Evolutionary conservation across 2,113 vertebrate species (phyloP).

Genomic region (Psettodes erumei): DNA sequence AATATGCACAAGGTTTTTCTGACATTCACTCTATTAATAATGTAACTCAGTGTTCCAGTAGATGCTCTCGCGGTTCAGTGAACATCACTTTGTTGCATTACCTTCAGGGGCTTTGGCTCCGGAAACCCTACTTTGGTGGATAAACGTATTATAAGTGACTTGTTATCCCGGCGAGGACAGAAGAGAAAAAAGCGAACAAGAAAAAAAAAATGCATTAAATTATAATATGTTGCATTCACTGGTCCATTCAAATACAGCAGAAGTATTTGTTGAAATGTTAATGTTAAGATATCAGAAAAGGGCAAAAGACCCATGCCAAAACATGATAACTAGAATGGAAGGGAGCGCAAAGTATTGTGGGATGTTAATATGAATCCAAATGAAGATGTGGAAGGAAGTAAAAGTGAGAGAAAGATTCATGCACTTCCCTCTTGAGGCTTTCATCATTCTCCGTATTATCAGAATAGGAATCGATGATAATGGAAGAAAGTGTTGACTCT

Average conservation of each 20-base stretch:
- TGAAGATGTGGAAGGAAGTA: not conserved
- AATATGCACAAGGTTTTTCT: slow-evolving; percentile 32
- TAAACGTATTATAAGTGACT: slow-evolving; percentile 32
- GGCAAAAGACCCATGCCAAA: not conserved
- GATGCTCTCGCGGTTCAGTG: slow-evolving; percentile 46
- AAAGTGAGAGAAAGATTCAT: not conserved
- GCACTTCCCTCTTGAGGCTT: not conserved
- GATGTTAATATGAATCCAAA: not conserved
- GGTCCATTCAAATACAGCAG: not conserved
- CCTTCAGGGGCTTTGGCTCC: slow-evolving; percentile 31
- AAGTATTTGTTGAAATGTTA: too few species aligned
- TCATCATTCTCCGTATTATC: not conserved
- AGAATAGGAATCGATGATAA: not conserved
- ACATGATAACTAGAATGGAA: not conserved
- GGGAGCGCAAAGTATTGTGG: not conserved
- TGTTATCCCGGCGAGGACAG: slow-evolving; percentile 23
- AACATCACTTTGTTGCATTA: slow-evolving; percentile 42
- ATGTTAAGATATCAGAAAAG: not conserved
- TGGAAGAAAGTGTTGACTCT: not conserved
- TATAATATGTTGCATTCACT: not conserved
- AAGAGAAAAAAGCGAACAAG: slow-evolving; percentile 1
- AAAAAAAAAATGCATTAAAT: not conserved
- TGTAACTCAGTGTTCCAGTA: slow-evolving; percentile 12
- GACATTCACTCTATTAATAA: slow-evolving; percentile 23
- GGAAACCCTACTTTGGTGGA: slow-evolving; percentile 11